These are phyloP conservation scores for Atrina japonica DNA, from an alignment of 2,888 invertebrate genomes.

Conservation along the genomic window DNA sequence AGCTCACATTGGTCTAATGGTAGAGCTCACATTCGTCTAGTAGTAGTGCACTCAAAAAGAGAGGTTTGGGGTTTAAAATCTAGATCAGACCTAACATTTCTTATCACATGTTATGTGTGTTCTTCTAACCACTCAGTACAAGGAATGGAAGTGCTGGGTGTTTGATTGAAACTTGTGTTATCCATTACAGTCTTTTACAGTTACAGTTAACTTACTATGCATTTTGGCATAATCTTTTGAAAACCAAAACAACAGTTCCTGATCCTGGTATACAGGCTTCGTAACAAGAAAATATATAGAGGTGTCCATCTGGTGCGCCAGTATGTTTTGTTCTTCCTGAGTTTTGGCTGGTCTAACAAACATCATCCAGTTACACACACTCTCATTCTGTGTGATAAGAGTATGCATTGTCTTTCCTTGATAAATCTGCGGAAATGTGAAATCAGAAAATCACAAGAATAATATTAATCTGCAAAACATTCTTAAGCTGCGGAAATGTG, in stretches of 20 bases:
- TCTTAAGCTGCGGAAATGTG: too few relatives aligned
- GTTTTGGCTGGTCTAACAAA: constrained; percentile 86
- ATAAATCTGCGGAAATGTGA: neutral
- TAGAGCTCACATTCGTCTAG: too few relatives aligned
- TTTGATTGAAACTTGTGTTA: too few relatives aligned
- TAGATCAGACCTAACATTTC: too few relatives aligned
- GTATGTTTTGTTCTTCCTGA: constrained; percentile 86
- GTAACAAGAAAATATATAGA: constrained; percentile 72
- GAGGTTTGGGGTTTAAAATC: too few relatives aligned
- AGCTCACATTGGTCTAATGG: too few relatives aligned
- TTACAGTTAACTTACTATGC: constrained; percentile 63
- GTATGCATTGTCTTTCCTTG: neutral
- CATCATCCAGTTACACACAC: constrained; percentile 88
- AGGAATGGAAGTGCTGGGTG: too few relatives aligned
- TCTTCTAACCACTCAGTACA: too few relatives aligned
- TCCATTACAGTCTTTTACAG: neutral
- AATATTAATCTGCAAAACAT: too few relatives aligned
- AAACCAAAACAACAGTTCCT: constrained; percentile 87
- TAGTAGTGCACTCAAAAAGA: too few relatives aligned
- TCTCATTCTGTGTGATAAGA: constrained; percentile 63
- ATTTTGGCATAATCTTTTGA: constrained; percentile 85
- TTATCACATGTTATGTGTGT: too few relatives aligned
- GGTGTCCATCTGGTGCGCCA: constrained; percentile 84
- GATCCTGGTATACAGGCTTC: constrained; percentile 84
- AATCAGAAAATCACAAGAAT: neutral